A percentile compares a stretch with the other conserved stretches of the same genome.
phyloP scores from a whole-genome alignment of 1,140 invertebrate species.

The Heliconius melpomene region DNA sequence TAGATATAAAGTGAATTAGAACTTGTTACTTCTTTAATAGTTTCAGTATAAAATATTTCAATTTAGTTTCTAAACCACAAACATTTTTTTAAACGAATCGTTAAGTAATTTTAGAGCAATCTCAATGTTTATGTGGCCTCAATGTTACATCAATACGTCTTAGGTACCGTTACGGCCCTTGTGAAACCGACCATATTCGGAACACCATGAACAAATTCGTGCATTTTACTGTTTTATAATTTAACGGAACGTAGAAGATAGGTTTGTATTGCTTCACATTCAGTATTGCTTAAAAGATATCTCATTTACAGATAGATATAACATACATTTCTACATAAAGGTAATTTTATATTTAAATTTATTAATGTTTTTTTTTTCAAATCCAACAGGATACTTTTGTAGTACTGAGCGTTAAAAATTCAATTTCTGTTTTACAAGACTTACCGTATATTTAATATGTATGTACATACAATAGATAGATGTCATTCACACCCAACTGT shows the following conservation, averaged over 20 bases:
- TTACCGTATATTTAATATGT: background rate
- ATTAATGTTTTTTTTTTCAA: too few species aligned
- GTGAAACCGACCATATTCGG: constrained; percentile 46
- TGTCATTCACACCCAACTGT: constrained; percentile 36
- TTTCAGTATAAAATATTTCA: too few species aligned
- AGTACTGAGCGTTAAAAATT: constrained; percentile 27
- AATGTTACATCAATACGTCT: constrained; percentile 49
- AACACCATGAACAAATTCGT: constrained; percentile 26
- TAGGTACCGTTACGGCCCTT: constrained; percentile 54
- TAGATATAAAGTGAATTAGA: background rate
- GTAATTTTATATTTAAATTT: too few species aligned
- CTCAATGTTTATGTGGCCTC: constrained; percentile 49
- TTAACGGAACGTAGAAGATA: constrained; percentile 5
- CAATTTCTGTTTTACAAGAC: constrained; percentile 17
- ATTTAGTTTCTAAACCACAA: background rate
- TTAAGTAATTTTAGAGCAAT: constrained; percentile 35
- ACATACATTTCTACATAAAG: too few species aligned
- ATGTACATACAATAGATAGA: constrained; percentile 13
- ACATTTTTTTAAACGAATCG: constrained; percentile 13
- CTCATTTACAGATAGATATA: background rate
- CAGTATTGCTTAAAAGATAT: background rate
- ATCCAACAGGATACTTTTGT: too few species aligned
- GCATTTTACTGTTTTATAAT: constrained; percentile 21
- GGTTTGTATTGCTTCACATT: background rate
- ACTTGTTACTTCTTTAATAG: too few species aligned